Evolutionary conservation across 2,797 vertebrate genomes (phyloP).

Genomic region (Bovichtus variegatus): DNA sequence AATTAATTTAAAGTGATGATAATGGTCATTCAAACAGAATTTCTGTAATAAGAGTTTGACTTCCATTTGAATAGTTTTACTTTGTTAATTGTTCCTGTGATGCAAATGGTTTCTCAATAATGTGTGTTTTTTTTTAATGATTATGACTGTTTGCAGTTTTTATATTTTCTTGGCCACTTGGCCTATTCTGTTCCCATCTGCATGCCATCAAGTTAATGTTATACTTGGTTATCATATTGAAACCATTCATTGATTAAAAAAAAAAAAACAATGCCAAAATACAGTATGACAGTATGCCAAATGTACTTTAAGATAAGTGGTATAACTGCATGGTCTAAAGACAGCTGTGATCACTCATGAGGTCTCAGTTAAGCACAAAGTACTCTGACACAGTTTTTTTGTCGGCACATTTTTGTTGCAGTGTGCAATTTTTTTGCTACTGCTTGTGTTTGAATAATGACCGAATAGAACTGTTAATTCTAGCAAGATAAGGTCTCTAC

Average conservation of each 20-base stretch:
- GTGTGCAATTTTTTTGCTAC: constrained; percentile 26
- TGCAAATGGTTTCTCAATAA: not conserved
- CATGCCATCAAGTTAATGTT: constrained; percentile 10
- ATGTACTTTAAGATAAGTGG: constrained; percentile 1
- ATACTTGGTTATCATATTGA: not conserved
- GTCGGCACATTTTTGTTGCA: constrained; percentile 24
- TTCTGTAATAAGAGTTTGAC: not conserved
- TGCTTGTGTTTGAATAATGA: constrained; percentile 56
- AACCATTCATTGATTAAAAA: not conserved
- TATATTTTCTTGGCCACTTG: not conserved
- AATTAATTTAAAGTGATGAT: constrained; percentile 9
- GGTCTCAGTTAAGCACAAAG: constrained; percentile 7
- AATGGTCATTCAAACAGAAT: not conserved
- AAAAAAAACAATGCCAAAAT: not conserved
- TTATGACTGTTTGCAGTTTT: not conserved
- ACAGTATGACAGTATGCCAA: not conserved
- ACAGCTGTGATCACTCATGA: constrained; percentile 14
- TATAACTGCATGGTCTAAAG: not conserved
- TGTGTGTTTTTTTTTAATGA: constrained; percentile 9
- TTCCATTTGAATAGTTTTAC: not conserved
- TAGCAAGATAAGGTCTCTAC: constrained; percentile 23
- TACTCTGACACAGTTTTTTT: constrained; percentile 45
- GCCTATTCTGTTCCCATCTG: constrained; percentile 6
- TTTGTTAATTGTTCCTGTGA: not conserved
- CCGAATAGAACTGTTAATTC: constrained; percentile 45